These are phyloP conservation scores for Pteronotus mesoamericanus DNA, from an alignment of 2,797 vertebrate genomes.

Conservation along the genomic window DNA sequence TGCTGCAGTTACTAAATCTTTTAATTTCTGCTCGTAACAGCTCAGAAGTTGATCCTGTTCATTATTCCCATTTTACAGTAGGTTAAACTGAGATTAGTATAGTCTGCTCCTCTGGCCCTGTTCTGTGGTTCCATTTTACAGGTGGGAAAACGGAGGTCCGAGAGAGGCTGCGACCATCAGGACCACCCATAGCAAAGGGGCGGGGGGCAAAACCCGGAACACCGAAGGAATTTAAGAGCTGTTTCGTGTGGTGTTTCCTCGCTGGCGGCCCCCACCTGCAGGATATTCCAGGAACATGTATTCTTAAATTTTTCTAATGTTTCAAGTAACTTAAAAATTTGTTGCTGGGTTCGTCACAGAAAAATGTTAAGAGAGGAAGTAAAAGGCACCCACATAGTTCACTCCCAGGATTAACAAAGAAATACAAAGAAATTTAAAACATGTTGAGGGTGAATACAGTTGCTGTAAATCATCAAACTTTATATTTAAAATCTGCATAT, in stretches of 20 bases:
- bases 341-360: neutral
- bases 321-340: neutral
- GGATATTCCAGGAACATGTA: neutral
- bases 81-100: neutral
- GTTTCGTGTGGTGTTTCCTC: neutral
- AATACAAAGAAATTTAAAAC: neutral
- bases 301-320: neutral
- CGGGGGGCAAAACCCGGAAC: neutral
- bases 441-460: neutral
- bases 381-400: neutral
- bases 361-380: neutral
- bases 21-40: neutral
- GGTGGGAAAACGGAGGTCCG: neutral
- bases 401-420: neutral
- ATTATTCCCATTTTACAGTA: neutral
- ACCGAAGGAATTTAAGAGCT: neutral
- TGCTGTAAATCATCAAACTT: neutral
- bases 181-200: neutral
- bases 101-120: neutral
- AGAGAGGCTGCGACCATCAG: neutral
- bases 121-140: neutral
- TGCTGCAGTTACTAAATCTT: neutral
- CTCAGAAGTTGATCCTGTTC: neutral
- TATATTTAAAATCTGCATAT: neutral
- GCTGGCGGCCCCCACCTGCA: neutral